Conservation (phyloP, 2,797 vertebrate genomes). For the Falco novaeseelandiae region DNA sequence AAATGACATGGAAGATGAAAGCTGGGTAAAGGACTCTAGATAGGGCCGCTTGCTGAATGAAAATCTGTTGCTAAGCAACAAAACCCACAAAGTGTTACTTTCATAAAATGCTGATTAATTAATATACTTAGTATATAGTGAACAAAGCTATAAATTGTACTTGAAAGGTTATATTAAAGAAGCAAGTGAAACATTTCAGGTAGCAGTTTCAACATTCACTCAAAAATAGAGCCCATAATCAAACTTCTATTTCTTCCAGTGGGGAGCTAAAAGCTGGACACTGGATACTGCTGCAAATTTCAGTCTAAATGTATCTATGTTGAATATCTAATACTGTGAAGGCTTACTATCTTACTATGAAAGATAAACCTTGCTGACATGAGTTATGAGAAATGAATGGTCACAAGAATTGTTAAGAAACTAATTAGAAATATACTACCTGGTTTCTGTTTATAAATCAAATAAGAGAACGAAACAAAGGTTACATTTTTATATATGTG, state of each 20-base stretch:
- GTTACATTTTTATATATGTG: not conserved
- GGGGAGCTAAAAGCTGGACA: not conserved
- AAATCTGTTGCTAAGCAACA: slow-evolving; percentile 45
- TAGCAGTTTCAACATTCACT: not conserved
- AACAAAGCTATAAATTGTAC: slow-evolving; percentile 1
- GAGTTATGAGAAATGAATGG: not conserved
- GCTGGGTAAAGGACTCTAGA: not conserved
- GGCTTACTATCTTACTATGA: not conserved
- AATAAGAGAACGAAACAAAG: not conserved
- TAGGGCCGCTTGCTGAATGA: not conserved
- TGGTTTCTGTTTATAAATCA: not conserved
- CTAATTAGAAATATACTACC: not conserved
- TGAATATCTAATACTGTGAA: not conserved
- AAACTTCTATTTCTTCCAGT: not conserved
- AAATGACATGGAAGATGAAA: not conserved
- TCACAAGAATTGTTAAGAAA: not conserved
- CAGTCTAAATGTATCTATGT: not conserved
- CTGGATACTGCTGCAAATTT: not conserved
- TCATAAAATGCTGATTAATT: slow-evolving; percentile 48
- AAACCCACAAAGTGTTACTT: not conserved
- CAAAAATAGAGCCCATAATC: not conserved
- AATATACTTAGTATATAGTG: slow-evolving; percentile 6
- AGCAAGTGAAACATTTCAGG: not conserved
- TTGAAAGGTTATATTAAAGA: not conserved
- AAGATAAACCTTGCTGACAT: not conserved